Conservation (phyloP, 2,113 vertebrate species). For the Callaeas wilsoni region DNA sequence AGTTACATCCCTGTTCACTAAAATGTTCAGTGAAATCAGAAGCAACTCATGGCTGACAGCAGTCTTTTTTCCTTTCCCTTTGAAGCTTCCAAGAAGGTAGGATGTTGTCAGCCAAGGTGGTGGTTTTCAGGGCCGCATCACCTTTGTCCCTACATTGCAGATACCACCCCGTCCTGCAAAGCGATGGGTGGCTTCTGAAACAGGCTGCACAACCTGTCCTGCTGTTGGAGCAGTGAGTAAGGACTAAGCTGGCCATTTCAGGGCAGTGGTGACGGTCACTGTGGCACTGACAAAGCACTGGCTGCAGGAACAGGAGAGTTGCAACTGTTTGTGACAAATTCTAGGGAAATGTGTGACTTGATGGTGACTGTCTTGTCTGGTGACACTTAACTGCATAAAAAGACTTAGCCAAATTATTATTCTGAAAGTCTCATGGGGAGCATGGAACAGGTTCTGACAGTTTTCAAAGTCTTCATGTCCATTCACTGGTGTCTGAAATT, state of each 20-base stretch:
- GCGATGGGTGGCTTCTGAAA: not conserved
- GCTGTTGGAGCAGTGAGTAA: not conserved
- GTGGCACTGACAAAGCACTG: not conserved
- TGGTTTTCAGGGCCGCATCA: not conserved
- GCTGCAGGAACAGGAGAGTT: not conserved
- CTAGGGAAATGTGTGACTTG: not conserved
- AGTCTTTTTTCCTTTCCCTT: not conserved
- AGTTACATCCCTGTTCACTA: not conserved
- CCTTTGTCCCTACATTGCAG: not conserved
- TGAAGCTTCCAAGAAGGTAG: not conserved
- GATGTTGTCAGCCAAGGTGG: not conserved
- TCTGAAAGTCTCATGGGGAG: not conserved
- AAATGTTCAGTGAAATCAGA: not conserved
- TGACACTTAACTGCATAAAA: not conserved
- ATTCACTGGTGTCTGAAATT: not conserved
- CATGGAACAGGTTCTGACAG: not conserved
- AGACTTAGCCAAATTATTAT: not conserved
- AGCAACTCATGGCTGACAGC: not conserved
- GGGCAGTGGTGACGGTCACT: not conserved
- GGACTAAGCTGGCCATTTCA: accelerated
- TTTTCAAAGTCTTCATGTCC: not conserved
- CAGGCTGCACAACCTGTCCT: not conserved
- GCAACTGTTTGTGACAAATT: not conserved
- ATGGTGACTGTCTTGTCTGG: not conserved
- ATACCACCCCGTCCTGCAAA: not conserved